These are phyloP conservation scores for Ariopsis seemanni DNA, from an alignment of 2,113 vertebrate genomes.

Conservation along the genomic window DNA sequence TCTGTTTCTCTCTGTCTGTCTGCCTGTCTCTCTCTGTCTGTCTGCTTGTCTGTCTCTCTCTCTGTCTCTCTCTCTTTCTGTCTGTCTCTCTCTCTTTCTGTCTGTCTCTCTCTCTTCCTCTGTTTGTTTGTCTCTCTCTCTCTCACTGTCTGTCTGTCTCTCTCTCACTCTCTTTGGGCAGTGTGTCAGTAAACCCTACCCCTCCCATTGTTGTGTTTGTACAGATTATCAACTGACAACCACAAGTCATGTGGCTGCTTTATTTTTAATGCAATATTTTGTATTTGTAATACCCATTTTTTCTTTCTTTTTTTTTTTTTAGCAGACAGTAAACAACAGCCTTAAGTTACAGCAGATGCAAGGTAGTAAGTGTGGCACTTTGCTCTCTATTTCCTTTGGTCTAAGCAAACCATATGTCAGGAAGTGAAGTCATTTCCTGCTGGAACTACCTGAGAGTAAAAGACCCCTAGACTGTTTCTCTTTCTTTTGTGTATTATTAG, in stretches of 20 bases:
- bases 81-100: not conserved
- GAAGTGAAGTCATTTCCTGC: slow-evolving; percentile 74
- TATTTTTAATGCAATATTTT: not conserved
- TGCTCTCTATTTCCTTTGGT: slow-evolving; percentile 50
- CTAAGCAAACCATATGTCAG: slow-evolving; percentile 51
- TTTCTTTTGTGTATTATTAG: not conserved
- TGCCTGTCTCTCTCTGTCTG: not conserved
- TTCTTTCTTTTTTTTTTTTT: not conserved
- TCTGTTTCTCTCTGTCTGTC: not conserved
- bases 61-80: not conserved
- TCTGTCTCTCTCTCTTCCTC: slow-evolving; percentile 1
- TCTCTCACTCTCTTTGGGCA: not conserved
- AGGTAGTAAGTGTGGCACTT: slow-evolving; percentile 29
- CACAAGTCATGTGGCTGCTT: not conserved
- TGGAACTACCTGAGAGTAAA: slow-evolving; percentile 60
- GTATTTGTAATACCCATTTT: not conserved
- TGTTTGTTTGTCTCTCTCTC: not conserved
- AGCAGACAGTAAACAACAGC: not conserved
- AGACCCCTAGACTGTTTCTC: slow-evolving; percentile 59
- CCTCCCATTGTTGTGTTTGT: not conserved
- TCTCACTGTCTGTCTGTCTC: not conserved
- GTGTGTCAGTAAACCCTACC: not conserved
- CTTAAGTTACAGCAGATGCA: not conserved
- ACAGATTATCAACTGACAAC: not conserved
- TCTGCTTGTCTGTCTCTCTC: not conserved